Base-by-base conservation (phyloP, 2,797 vertebrate genomes). In the Coranthus polyacanthus region DNA sequence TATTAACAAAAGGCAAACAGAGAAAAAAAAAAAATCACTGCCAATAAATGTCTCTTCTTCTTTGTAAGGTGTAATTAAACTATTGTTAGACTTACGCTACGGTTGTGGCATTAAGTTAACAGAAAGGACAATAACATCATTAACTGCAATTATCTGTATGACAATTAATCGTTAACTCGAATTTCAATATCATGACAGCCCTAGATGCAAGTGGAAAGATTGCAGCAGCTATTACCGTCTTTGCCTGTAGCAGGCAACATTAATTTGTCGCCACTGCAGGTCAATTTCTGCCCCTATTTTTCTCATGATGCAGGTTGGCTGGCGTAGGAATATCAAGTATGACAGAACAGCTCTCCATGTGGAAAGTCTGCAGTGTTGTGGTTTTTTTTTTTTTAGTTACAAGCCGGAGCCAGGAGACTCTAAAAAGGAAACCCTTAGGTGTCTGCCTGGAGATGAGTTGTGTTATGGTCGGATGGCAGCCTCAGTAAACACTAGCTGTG, bases 401-500 rank as follows among this genome's bases (percentile, higher is more conserved):
- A 70, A 65, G 58, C 18, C 22, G 16, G 32, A 37, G 47, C 32
- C 46, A 4, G 34, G 7, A 32, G 43, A 37, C 17, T n/a, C n/a
- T 61, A 63, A 69, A 75, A 65, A 68, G 26, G 20, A 64, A 54
- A 55, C 32, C 43, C 26, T n/a, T 18, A 12, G 36, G 21, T 6
- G 55, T 55, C 47, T 46, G 53, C 44, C 32, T 44, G 39, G 59
- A 81, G 63, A 73, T 51, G 54, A 78, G 73, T 20, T 32, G 18
- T 9, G 51, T 43, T 43, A 41, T 8, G 74, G 20, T 45, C 2
- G 32, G 38, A 54, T n/a, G 66, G 32, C 55, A 42, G 20, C 0
- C 64, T 56, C 60, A 6, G 69, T 78, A 77, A 77, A 85, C 53
- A 75, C 17, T 39, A 37, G 2, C 47, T 3, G 22, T 29, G 58